Base-by-base conservation (phyloP, 2,113 vertebrate species). In the Centropus unirufus region DNA sequence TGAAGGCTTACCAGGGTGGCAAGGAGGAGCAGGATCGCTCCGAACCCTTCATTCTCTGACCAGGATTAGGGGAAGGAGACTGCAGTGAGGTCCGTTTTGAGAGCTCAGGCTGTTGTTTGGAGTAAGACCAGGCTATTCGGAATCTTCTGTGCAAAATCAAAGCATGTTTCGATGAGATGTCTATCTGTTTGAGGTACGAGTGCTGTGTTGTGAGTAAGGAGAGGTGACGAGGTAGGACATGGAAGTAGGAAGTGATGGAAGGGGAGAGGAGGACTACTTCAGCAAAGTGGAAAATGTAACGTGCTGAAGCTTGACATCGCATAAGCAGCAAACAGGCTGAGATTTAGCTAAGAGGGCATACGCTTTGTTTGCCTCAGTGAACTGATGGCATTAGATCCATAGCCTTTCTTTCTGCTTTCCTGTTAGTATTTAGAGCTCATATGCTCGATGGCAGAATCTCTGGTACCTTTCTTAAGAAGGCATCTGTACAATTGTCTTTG, bases 381-480 rank as follows among this genome's bases (percentile, higher is more conserved):
- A 52, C 83, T 59, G 76, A 75, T 83, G 72, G 47, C 32, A 42
- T 54, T 70, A 59, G 64, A 75, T 80, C 68, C 63, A 83, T 69
- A 66, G 67, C 30, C 26, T 63, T n/a, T 52, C 54, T 20, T 91
- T 76, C 68, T 88, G 79, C 83, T 92, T 83, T 92, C 76, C 55
- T 94, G 83, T 51, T 86, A 86, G 68, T 62, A 47, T 74, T 93
- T 89, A 7, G 42, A 90, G 51, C 47, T 94, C 63, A 21, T 69
- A 23, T 58, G 79, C 76, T 92, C 69, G 63, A 77, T 70, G 92
- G 86, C 68, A 94, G 79, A 69, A 10, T 17, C 34, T 86, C 75
- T 83, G 55, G 79, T 95, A 90, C 95, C 95, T 93, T 92, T 93
- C 68, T 88, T 62, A 34, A 36, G 86, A 86, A 93, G 86, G 83